phyloP scores from a whole-genome alignment of 2,797 vertebrate species.

The Pseudocheirus occidentalis region DNA sequence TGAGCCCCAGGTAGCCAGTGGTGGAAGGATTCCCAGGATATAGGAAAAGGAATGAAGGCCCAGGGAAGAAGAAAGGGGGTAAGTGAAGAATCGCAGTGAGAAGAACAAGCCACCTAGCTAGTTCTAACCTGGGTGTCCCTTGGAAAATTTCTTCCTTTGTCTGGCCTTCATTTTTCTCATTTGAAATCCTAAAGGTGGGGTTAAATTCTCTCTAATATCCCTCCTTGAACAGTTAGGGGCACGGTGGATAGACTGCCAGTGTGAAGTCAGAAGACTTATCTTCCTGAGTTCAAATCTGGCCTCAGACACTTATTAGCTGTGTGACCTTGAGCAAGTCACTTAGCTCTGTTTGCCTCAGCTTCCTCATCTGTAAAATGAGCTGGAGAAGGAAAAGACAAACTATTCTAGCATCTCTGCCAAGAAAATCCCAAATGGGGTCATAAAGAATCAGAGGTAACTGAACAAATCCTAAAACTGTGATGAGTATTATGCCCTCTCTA shows the following conservation, averaged over 20 bases:
- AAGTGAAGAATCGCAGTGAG: background rate
- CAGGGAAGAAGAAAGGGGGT: background rate
- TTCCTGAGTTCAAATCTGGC: too few relatives aligned
- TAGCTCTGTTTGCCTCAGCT: too few relatives aligned
- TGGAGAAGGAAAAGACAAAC: too few relatives aligned
- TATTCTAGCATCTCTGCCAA: too few relatives aligned
- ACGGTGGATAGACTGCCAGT: too few relatives aligned
- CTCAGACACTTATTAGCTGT: too few relatives aligned
- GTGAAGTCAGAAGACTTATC: too few relatives aligned
- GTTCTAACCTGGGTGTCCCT: background rate
- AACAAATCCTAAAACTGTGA: background rate
- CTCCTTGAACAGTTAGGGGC: too few relatives aligned
- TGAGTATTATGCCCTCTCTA: background rate
- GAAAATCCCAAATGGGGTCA: too few relatives aligned
- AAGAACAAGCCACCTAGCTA: background rate
- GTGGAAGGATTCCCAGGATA: background rate
- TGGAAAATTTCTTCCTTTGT: background rate
- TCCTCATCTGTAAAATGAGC: too few relatives aligned
- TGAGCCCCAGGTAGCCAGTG: background rate
- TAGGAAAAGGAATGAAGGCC: background rate
- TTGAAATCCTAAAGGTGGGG: background rate
- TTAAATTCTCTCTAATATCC: background rate
- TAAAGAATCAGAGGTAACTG: too few relatives aligned
- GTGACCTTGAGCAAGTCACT: too few relatives aligned
- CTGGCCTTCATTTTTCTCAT: background rate